These are phyloP conservation scores for Erynnis tages DNA, from an alignment of 2,888 invertebrate genomes.

Conservation along the genomic window DNA sequence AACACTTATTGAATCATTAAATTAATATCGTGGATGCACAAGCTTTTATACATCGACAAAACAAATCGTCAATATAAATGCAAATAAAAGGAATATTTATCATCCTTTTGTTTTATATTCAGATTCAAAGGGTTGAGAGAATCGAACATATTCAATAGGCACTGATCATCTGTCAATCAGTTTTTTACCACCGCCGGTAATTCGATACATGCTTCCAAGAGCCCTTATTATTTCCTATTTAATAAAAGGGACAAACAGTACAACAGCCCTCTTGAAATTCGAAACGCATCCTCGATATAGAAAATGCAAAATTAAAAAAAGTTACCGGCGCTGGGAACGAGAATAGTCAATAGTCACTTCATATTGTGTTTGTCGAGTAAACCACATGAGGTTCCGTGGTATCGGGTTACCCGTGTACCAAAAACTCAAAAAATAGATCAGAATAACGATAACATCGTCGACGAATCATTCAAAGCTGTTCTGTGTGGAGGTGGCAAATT, in stretches of 20 bases:
- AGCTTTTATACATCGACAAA: no score
- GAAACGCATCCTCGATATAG: slow-evolving; percentile 65
- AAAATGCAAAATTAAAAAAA: slow-evolving; percentile 72
- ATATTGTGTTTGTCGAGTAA: slow-evolving; percentile 77
- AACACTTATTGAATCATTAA: no score
- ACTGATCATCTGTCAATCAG: slow-evolving; percentile 57
- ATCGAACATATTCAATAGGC: slow-evolving; percentile 17
- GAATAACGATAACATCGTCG: not conserved
- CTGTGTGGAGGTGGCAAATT: not conserved
- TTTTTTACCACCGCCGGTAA: slow-evolving; percentile 53
- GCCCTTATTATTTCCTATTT: slow-evolving; percentile 63
- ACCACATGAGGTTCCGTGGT: slow-evolving; percentile 72
- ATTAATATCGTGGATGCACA: no score
- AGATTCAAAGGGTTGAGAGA: slow-evolving; percentile 15
- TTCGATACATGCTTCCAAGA: slow-evolving; percentile 48
- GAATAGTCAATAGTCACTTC: slow-evolving; percentile 81
- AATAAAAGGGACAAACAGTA: slow-evolving; percentile 39
- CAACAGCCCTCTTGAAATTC: slow-evolving; percentile 63
- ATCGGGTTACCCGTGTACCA: slow-evolving; percentile 59
- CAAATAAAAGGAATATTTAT: slow-evolving; percentile 4
- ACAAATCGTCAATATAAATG: not conserved
- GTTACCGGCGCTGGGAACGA: slow-evolving; percentile 61
- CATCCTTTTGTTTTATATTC: slow-evolving; percentile 18
- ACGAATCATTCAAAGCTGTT: slow-evolving; percentile 40
- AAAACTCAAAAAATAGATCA: slow-evolving; percentile 31